Conservation (phyloP, 1,140 invertebrate species). For the Meloidogyne exigua region DNA sequence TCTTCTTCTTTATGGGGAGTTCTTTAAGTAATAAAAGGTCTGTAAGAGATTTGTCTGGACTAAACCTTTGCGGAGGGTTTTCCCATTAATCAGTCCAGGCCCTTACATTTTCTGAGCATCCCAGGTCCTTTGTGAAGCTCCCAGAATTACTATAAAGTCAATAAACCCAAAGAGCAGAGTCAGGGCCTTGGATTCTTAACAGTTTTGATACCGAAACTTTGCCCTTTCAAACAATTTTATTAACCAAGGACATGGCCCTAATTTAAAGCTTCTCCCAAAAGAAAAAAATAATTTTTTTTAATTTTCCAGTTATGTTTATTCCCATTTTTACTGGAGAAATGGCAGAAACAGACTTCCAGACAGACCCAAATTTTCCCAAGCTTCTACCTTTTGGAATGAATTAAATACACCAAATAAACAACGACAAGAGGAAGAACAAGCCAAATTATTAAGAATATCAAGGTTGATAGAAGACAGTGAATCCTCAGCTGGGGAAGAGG, state of each 20-base stretch:
- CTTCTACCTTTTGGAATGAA: conserved; percentile 24
- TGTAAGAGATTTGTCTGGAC: too few species aligned
- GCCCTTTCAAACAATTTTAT: too few species aligned
- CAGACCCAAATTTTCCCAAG: conserved; percentile 3
- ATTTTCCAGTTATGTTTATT: conserved; percentile 9
- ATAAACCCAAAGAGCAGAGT: too few species aligned
- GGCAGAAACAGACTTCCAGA: conserved; percentile 20
- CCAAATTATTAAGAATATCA: conserved; percentile 4
- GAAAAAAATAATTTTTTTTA: neutral
- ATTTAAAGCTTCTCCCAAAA: too few species aligned
- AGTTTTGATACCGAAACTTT: too few species aligned
- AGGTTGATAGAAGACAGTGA: neutral
- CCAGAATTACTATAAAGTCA: too few species aligned
- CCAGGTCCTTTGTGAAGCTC: too few species aligned
- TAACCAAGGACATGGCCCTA: too few species aligned
- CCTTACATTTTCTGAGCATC: too few species aligned
- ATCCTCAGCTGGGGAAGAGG: neutral
- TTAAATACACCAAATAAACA: neutral
- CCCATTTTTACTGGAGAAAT: conserved; percentile 6
- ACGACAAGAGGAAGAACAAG: neutral
- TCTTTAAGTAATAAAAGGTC: neutral
- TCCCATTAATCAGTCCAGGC: too few species aligned
- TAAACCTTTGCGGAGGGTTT: too few species aligned
- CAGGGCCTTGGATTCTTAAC: too few species aligned
- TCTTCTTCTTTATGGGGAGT: neutral